phyloP scores from a whole-genome alignment of 2,113 vertebrate genomes.

The Oncorhynchus mykiss region DNA sequence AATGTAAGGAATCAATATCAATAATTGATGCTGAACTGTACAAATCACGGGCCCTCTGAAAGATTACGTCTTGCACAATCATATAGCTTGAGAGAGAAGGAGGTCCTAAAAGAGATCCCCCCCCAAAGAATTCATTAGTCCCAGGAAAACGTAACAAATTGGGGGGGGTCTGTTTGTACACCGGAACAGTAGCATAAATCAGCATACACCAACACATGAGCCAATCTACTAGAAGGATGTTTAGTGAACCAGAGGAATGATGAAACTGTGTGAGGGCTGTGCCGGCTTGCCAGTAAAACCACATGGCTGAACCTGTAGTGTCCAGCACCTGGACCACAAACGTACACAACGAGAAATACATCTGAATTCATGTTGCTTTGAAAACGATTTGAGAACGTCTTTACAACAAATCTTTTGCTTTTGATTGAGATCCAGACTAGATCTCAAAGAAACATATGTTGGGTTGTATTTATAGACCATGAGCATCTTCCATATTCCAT shows the following conservation, averaged over 20 bases:
- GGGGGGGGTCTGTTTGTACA: constrained; percentile 42
- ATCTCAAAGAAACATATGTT: no score
- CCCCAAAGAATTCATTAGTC: constrained; percentile 41
- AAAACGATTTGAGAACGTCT: not conserved
- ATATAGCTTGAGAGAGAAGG: constrained; percentile 26
- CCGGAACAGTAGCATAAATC: constrained; percentile 44
- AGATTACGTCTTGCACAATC: constrained; percentile 12
- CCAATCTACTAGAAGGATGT: constrained; percentile 26
- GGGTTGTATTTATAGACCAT: no score
- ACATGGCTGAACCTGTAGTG: constrained; percentile 41
- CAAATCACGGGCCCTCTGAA: constrained; percentile 9
- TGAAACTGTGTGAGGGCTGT: constrained; percentile 35
- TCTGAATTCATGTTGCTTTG: no score
- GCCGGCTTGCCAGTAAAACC: constrained; percentile 45
- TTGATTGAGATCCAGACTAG: no score
- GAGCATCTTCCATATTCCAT: no score
- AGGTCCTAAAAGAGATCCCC: constrained; percentile 23
- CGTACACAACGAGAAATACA: not conserved
- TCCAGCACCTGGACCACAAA: not conserved
- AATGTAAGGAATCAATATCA: constrained; percentile 16
- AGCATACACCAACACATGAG: constrained; percentile 37
- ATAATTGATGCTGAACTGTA: constrained; percentile 13
- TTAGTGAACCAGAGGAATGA: constrained; percentile 18
- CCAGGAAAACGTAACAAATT: constrained; percentile 24
- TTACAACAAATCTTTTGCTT: no score